These are phyloP conservation scores for Chiloscyllium plagiosum DNA, from an alignment of 2,113 vertebrate genomes.

Conservation along the genomic window DNA sequence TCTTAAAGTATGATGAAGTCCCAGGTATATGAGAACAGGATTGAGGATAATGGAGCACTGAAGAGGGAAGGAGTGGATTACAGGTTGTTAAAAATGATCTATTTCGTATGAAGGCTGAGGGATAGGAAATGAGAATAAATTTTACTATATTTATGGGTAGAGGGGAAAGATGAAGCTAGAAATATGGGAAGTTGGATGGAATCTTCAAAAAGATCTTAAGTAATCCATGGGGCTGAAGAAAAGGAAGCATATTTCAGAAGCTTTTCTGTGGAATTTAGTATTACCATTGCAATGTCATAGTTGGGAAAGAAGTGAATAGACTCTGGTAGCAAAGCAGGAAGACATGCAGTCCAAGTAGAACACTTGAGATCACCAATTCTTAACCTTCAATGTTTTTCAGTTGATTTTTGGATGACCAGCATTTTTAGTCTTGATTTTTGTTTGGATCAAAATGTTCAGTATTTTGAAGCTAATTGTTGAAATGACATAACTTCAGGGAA, in stretches of 20 bases:
- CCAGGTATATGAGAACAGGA: neutral
- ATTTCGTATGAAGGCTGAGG: neutral
- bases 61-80: neutral
- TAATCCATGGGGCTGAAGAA: neutral
- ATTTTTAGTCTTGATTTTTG: neutral
- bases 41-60: neutral
- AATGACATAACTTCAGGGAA: neutral
- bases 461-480: neutral
- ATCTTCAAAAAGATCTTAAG: neutral
- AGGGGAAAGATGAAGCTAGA: neutral
- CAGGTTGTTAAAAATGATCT: neutral
- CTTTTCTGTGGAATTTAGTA: neutral
- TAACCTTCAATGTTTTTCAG: neutral
- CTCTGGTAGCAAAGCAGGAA: neutral
- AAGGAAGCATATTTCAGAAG: neutral
- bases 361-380: neutral
- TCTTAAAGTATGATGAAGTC: neutral
- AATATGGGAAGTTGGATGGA: neutral
- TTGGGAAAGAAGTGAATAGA: neutral
- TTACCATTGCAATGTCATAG: neutral
- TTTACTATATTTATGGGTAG: neutral
- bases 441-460: neutral
- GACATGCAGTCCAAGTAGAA: neutral
- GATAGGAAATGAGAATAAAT: neutral
- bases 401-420: neutral